Conservation (phyloP, 2,113 vertebrate species). For the Myrmophylax atrothorax region DNA sequence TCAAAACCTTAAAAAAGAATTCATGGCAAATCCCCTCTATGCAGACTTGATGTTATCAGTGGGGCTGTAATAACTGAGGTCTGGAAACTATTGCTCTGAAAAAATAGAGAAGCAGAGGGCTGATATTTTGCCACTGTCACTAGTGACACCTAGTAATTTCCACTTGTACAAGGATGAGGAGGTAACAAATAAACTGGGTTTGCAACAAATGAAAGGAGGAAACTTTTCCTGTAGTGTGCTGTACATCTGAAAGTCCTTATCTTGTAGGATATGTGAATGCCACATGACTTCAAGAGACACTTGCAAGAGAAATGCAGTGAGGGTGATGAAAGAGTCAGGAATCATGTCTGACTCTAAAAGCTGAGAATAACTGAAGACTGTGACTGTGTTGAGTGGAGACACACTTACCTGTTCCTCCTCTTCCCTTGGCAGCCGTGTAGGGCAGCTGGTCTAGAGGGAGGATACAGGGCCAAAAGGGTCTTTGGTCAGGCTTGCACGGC, state of each 20-base stretch:
- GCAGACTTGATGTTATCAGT: neutral
- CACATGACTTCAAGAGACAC: neutral
- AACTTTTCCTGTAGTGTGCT: neutral
- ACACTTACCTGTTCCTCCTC: neutral
- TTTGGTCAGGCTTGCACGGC: neutral
- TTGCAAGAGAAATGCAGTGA: rapidly evolving
- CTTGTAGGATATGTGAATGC: neutral
- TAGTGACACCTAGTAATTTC: neutral
- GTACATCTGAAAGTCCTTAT: neutral
- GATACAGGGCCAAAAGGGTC: neutral
- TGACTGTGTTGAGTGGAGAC: neutral
- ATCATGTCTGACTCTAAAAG: neutral
- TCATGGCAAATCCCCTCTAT: neutral
- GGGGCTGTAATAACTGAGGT: neutral
- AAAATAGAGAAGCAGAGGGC: neutral
- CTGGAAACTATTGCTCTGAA: neutral
- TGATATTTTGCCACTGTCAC: neutral
- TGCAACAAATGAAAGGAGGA: neutral
- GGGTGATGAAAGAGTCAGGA: neutral
- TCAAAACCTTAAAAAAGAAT: neutral
- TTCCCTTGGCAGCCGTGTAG: neutral
- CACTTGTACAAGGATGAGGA: neutral
- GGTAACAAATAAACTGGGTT: neutral
- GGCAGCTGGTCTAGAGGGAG: neutral
- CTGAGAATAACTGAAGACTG: neutral